A percentile compares a stretch with the other conserved stretches of the same genome.
Evolutionary conservation across 2,113 vertebrate genomes (phyloP).

Genomic region (Otolemur garnettii): DNA sequence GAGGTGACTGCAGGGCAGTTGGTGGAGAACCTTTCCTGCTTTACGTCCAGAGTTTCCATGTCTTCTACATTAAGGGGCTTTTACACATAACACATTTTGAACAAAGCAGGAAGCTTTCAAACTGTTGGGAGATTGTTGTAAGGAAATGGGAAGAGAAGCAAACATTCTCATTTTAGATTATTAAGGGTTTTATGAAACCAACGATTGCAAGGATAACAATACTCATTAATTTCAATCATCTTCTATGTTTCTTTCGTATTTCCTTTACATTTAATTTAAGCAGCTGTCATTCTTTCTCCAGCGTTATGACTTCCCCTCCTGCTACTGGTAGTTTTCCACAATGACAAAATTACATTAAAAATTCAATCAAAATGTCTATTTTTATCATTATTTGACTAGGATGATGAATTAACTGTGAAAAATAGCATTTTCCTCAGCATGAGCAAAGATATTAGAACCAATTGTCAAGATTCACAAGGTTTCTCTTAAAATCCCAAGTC

Average conservation of each 20-base stretch:
- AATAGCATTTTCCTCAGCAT: not conserved
- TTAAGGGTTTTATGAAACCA: conserved; percentile 14
- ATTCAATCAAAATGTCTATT: conserved; percentile 67
- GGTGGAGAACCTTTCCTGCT: not conserved
- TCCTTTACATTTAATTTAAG: conserved; percentile 63
- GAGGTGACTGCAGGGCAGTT: not conserved
- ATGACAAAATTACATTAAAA: conserved; percentile 75
- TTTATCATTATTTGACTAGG: conserved; percentile 55
- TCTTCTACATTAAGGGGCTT: not conserved
- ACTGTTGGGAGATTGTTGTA: not conserved
- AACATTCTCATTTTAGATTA: conserved; percentile 25
- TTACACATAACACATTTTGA: not conserved
- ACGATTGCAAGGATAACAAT: not conserved
- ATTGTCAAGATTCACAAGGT: not conserved
- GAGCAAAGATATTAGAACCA: conserved; percentile 1
- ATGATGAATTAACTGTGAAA: conserved; percentile 35
- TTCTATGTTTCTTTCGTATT: conserved; percentile 29
- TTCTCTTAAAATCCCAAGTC: not conserved
- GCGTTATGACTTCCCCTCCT: conserved; percentile 40
- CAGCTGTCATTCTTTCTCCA: conserved; percentile 42
- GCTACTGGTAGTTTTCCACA: conserved; percentile 63
- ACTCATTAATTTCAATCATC: conserved; percentile 60
- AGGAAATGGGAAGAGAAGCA: not conserved
- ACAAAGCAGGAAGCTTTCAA: not conserved
- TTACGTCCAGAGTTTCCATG: not conserved